These are phyloP conservation scores for Helarctos malayanus DNA, from an alignment of 2,797 vertebrate species.

Conservation along the genomic window DNA sequence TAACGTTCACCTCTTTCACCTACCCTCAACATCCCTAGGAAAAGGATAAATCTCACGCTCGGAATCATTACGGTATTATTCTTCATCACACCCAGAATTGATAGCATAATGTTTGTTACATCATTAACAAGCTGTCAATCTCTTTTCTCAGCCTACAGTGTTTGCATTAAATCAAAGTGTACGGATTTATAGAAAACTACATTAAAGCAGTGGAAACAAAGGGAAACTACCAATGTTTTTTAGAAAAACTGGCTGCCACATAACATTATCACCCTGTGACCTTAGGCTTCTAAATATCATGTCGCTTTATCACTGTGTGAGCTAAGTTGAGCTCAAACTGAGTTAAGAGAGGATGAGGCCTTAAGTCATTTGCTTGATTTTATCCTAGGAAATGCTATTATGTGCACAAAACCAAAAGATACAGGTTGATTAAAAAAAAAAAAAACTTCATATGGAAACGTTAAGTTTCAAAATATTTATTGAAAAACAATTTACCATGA, in stretches of 20 bases:
- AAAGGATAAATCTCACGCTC: conserved; percentile 38
- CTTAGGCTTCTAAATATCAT: conserved; percentile 13
- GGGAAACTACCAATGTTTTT: background rate
- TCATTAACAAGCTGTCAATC: conserved; percentile 53
- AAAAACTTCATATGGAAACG: conserved; percentile 82
- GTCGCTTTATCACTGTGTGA: conserved; percentile 63
- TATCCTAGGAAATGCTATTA: conserved; percentile 66
- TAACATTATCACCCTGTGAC: conserved; percentile 34
- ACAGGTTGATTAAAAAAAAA: conserved; percentile 21
- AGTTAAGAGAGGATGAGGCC: conserved; percentile 53
- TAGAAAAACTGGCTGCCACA: background rate
- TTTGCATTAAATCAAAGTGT: conserved; percentile 17
- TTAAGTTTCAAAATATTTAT: conserved; percentile 84
- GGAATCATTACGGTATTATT: conserved; percentile 16
- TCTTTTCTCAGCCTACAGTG: conserved; percentile 54
- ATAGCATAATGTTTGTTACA: background rate
- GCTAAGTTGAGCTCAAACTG: conserved; percentile 22
- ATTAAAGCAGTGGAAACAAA: conserved; percentile 44
- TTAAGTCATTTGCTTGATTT: conserved; percentile 66
- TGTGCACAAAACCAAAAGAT: conserved; percentile 71
- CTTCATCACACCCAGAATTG: conserved; percentile 66
- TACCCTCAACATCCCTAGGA: background rate
- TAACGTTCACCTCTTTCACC: background rate
- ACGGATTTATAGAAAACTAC: conserved; percentile 17
- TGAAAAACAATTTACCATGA: conserved; percentile 82